Evolutionary conservation across 2,888 invertebrate species (phyloP).

Genomic region (Sinotaia quadrata): DNA sequence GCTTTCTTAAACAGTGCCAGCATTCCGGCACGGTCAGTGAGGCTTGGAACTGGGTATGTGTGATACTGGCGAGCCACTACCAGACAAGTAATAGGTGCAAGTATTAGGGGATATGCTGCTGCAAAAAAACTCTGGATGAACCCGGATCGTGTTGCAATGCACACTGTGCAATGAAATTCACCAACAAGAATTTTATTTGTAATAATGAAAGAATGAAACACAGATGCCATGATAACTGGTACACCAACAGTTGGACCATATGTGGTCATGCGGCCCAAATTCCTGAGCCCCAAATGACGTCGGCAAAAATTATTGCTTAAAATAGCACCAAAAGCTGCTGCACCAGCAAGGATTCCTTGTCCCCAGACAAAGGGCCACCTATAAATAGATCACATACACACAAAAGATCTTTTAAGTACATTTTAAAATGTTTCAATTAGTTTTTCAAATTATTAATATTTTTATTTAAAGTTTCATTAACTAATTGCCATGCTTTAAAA

Average conservation of each 20-base stretch:
- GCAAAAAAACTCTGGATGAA: conserved; percentile 5
- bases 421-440: too few relatives aligned
- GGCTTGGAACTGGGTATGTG: conserved; percentile 11
- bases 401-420: too few relatives aligned
- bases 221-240: not conserved
- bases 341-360: conserved; percentile 12
- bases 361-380: conserved; percentile 29
- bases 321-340: not conserved
- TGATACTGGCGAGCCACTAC: conserved; percentile 14
- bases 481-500: too few relatives aligned
- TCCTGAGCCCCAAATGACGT: not conserved
- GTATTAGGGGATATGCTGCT: conserved; percentile 12
- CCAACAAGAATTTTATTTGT: conserved; percentile 15
- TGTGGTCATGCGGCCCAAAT: not conserved
- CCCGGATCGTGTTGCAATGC: conserved; percentile 14
- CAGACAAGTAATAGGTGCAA: conserved; percentile 11
- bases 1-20: conserved; percentile 5
- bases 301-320: conserved; percentile 21
- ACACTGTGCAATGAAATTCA: conserved; percentile 24
- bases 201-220: conserved; percentile 13
- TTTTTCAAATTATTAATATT: too few relatives aligned
- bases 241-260: conserved; percentile 13
- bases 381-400: not conserved
- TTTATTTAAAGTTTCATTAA: too few relatives aligned
- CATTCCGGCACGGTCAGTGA: not conserved